phyloP scores from a whole-genome alignment of 2,113 vertebrate species.

The Leptobrachium ailaonicum region DNA sequence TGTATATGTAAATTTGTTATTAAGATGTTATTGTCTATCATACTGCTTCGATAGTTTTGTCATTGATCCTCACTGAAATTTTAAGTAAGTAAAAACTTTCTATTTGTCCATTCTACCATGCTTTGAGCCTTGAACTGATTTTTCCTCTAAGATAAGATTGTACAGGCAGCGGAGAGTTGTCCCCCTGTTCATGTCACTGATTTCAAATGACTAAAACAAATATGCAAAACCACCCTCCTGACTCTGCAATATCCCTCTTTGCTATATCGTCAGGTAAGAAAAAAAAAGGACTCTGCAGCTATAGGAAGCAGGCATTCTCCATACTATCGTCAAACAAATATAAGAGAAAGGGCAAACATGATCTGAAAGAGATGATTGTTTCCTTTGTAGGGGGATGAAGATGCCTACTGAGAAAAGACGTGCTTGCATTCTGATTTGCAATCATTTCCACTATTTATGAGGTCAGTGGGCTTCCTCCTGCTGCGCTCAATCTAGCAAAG shows the following conservation, averaged over 20 bases:
- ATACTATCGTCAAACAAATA: constrained; percentile 68
- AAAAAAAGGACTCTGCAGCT: neutral
- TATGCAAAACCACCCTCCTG: neutral
- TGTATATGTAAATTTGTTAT: too few species aligned
- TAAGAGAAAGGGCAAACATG: constrained; percentile 77
- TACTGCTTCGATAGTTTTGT: too few species aligned
- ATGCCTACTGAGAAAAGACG: constrained; percentile 72
- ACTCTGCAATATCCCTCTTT: neutral
- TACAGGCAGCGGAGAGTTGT: too few species aligned
- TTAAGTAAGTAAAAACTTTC: too few species aligned
- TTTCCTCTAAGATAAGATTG: too few species aligned
- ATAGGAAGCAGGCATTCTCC: constrained; percentile 53
- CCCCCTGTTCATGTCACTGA: too few species aligned
- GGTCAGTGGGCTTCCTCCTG: constrained; percentile 75
- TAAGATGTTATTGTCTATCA: too few species aligned
- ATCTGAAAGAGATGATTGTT: constrained; percentile 75
- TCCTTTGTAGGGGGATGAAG: constrained; percentile 68
- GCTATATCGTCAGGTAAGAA: constrained; percentile 1
- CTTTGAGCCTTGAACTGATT: too few species aligned
- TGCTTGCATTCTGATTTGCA: constrained; percentile 75
- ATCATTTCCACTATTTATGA: constrained; percentile 80
- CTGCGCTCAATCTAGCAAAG: constrained; percentile 77
- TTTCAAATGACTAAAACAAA: neutral
- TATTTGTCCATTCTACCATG: too few species aligned
- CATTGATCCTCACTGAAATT: too few species aligned